Conservation (phyloP, 2,113 vertebrate genomes). For the Montifringilla adamsi region DNA sequence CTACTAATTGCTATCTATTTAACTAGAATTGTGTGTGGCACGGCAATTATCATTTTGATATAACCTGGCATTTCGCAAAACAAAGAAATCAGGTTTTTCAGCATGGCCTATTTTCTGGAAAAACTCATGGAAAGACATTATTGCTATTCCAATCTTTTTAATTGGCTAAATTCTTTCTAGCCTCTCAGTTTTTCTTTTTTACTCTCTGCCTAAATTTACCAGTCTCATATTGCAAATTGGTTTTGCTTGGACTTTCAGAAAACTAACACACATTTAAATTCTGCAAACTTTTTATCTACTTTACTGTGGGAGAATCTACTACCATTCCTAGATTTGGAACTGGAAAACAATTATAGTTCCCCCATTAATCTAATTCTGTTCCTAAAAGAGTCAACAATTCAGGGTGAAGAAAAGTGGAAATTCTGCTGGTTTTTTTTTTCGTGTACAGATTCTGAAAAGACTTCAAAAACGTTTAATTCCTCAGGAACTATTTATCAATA, state of each 20-base stretch:
- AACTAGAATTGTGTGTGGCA: neutral
- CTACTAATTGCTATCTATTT: neutral
- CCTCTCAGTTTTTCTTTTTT: neutral
- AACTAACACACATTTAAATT: neutral
- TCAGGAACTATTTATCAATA: neutral
- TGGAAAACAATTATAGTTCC: neutral
- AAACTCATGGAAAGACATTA: neutral
- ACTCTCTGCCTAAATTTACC: neutral
- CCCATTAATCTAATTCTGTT: neutral
- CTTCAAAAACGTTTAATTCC: neutral
- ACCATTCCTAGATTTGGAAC: neutral
- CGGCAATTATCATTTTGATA: neutral
- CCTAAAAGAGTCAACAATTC: neutral
- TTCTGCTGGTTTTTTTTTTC: neutral
- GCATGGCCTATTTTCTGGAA: neutral
- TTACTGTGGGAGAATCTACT: neutral
- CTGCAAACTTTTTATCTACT: neutral
- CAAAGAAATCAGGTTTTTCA: neutral
- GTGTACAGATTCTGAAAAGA: neutral
- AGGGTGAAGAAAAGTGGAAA: neutral
- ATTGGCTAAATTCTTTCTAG: neutral
- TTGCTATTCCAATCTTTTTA: neutral
- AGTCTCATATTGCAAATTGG: neutral
- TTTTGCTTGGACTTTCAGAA: neutral
- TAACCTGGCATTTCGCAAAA: neutral